Conservation (phyloP, 2,888 invertebrate species). For the Sinelater perroti region DNA sequence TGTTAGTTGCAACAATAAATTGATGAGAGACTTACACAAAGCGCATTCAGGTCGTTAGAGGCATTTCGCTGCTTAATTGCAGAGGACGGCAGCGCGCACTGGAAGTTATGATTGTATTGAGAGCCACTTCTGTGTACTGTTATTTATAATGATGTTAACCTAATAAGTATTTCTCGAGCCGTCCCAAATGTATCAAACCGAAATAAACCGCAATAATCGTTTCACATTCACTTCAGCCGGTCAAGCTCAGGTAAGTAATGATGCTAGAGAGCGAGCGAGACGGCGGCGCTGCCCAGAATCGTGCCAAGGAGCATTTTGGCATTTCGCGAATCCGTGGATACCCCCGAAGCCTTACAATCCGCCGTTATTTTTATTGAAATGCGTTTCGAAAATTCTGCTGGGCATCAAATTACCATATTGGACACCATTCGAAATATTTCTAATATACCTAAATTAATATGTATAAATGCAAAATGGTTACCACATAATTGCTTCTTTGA, state of each 20-base stretch:
- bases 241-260: background rate
- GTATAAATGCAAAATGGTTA: no score
- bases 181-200: slow-evolving; percentile 23
- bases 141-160: slow-evolving; percentile 21
- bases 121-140: slow-evolving; percentile 16
- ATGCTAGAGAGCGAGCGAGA: background rate
- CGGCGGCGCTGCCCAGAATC: no score
- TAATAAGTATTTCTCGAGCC: slow-evolving; percentile 20
- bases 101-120: slow-evolving; percentile 11
- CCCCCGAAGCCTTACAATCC: no score
- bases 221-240: slow-evolving; percentile 19
- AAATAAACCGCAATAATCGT: slow-evolving; percentile 23
- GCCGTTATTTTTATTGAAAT: no score
- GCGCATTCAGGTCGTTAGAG: slow-evolving; percentile 1
- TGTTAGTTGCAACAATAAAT: slow-evolving; percentile 1
- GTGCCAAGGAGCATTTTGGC: no score
- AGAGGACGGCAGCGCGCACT: background rate
- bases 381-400: no score
- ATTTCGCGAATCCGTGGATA: no score
- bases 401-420: no score
- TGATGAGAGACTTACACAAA: background rate
- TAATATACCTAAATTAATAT: no score
- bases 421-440: no score
- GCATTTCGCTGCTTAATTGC: slow-evolving; percentile 4
- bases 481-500: no score